Conservation (phyloP, 2,797 vertebrate genomes). For the Coregonus sp. region DNA sequence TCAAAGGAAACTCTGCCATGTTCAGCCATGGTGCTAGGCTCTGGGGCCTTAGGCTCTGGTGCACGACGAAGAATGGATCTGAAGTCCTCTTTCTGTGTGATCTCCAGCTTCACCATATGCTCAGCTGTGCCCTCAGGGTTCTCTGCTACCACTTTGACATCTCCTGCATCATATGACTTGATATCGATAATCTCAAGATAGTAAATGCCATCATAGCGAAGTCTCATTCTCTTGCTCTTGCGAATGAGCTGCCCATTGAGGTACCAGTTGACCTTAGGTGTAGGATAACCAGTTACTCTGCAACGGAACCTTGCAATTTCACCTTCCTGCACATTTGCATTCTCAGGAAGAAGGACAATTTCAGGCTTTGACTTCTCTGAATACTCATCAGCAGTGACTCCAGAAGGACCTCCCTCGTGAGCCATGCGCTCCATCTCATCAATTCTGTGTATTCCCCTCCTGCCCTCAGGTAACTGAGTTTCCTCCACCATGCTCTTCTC, state of each 20-base stretch:
- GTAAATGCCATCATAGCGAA: slow-evolving; percentile 94
- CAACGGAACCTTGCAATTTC: slow-evolving; percentile 93
- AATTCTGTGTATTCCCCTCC: slow-evolving; percentile 83
- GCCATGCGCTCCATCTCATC: slow-evolving; percentile 92
- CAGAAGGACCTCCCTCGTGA: slow-evolving; percentile 86
- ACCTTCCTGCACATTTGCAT: slow-evolving; percentile 87
- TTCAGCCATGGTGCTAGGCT: slow-evolving; percentile 67
- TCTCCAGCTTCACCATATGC: slow-evolving; percentile 91
- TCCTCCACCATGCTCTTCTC: slow-evolving; percentile 98
- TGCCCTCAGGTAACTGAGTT: slow-evolving; percentile 92
- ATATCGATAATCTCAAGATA: slow-evolving; percentile 94
- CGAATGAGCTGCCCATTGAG: slow-evolving; percentile 96
- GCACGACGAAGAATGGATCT: slow-evolving; percentile 89
- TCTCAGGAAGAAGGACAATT: slow-evolving; percentile 92
- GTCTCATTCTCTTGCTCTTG: slow-evolving; percentile 96
- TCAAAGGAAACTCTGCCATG: slow-evolving; percentile 87
- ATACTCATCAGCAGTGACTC: slow-evolving; percentile 83
- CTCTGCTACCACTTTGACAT: slow-evolving; percentile 91
- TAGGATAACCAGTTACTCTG: slow-evolving; percentile 94
- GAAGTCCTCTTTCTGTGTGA: slow-evolving; percentile 94
- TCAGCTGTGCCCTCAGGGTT: slow-evolving; percentile 90
- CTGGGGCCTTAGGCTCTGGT: slow-evolving; percentile 83
- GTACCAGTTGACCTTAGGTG: slow-evolving; percentile 98
- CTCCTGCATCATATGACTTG: slow-evolving; percentile 94
- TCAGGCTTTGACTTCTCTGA: slow-evolving; percentile 93